Evolutionary conservation across 2,888 invertebrate genomes (phyloP).

Genomic region (Amblyjoppa fuscipennis): DNA sequence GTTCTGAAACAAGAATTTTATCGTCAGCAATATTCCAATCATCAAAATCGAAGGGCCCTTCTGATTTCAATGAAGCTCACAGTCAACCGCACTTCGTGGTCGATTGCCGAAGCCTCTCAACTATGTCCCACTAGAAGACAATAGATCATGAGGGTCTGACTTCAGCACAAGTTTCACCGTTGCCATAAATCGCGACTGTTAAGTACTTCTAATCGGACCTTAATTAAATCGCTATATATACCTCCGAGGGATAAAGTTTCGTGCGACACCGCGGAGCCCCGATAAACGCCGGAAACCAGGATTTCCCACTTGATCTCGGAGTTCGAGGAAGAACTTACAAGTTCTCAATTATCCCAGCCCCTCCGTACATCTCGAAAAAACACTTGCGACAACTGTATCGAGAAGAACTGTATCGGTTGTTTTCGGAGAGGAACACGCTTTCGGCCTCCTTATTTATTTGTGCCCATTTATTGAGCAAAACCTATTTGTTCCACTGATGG

Average conservation of each 20-base stretch:
- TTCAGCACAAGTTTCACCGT: not conserved
- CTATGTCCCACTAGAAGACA: not conserved
- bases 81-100: not conserved
- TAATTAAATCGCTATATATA: constrained; percentile 19
- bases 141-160: not conserved
- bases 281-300: not conserved
- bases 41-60: not conserved
- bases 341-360: not conserved
- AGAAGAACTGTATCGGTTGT: too few species aligned
- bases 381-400: not conserved
- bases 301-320: not conserved
- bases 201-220: constrained; percentile 13
- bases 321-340: not conserved
- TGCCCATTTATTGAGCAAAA: not conserved
- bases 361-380: not conserved
- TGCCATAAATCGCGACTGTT: constrained; percentile 1
- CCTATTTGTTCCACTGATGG: not conserved
- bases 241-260: constrained; percentile 13
- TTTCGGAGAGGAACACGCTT: not conserved
- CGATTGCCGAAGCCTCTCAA: not conserved
- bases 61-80: not conserved
- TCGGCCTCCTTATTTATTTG: too few species aligned
- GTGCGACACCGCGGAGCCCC: not conserved
- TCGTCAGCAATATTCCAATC: not conserved
- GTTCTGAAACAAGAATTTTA: not conserved